Conservation (phyloP, 2,113 vertebrate genomes). For the Eulemur macaco region DNA sequence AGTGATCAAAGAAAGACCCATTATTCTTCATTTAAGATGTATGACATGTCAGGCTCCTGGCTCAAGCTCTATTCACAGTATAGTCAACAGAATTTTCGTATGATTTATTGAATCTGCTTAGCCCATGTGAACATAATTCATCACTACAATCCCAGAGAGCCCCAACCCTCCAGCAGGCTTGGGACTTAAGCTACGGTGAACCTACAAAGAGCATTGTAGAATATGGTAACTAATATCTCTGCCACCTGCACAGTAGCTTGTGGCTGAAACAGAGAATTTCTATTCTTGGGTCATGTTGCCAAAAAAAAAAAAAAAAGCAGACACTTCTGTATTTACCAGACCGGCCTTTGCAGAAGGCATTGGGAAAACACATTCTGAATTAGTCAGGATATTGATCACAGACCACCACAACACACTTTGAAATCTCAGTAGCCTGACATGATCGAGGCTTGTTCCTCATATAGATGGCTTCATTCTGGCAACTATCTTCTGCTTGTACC, state of each 20-base stretch:
- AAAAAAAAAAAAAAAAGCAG: not conserved
- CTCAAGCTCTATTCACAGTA: not conserved
- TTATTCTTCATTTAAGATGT: slow-evolving; percentile 60
- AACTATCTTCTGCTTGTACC: not conserved
- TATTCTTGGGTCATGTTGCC: not conserved
- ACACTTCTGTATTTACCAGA: fast-evolving
- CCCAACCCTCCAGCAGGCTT: not conserved
- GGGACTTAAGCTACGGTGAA: not conserved
- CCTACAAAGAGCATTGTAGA: not conserved
- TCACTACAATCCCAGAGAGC: not conserved
- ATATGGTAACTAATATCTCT: not conserved
- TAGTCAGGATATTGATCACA: too few species aligned
- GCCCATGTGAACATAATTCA: not conserved
- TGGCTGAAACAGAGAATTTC: not conserved
- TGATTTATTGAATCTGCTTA: slow-evolving; percentile 36
- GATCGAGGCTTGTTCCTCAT: fast-evolving
- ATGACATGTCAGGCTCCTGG: not conserved
- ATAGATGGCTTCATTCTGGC: not conserved
- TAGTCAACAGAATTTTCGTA: not conserved
- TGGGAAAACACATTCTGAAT: not conserved
- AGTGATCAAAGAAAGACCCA: slow-evolving; percentile 47
- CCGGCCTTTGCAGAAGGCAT: fast-evolving
- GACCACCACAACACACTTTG: fast-evolving
- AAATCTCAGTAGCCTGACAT: not conserved
- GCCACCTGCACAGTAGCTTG: not conserved